Base-by-base conservation (phyloP, 2,113 vertebrate genomes). In the Sardina pilchardus region DNA sequence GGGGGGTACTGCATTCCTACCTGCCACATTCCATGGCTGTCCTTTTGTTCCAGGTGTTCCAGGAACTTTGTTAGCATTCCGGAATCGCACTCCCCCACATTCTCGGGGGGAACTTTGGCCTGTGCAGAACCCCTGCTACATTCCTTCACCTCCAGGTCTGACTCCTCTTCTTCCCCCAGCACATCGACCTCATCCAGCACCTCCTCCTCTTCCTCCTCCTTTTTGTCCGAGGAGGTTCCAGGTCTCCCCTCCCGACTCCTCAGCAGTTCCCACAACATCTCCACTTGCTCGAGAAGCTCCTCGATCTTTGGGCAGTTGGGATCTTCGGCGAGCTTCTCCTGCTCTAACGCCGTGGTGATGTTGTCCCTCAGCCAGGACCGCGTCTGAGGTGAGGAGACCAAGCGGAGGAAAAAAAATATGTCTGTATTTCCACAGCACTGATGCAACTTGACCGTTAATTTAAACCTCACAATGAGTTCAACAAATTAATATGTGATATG, bases 51-150 rank as follows among this genome's bases (percentile, higher is more conserved):
- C 75, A 95, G 88, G 43, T 93, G 92, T 86, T 95, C 92, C 86
- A 95, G 91, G 87, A 95, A 94, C 86, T 95, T 93, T 0, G 93
- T 93, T 47, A 95, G 92, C 88, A 94, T 92, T 86, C 95, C 84
- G 24, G 94, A 93, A 83, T 94, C 92, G 0, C 85, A 87, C 82
- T 94, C 88, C 81, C 93, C 93, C 14, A 90, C 90, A 0, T 87
- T 90, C 26, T 89, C 84, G 9, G 44, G 53, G 81, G 63, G 75
- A 63, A 67, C 34, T 36, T 84, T 78, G 47, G 78, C 80, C 53
- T 63, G 44, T 24, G 59, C 59, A 89, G 71, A 50, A 89, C 78
- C 53, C 86, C 86, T 94, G 85, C 85, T 92, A 91, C 82, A 92
- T 87, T 0, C 4, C 56, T 63, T 85, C 85, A 90, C 85, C 93